Conservation (phyloP, 2,797 vertebrate species). For the Channallabes apus region DNA sequence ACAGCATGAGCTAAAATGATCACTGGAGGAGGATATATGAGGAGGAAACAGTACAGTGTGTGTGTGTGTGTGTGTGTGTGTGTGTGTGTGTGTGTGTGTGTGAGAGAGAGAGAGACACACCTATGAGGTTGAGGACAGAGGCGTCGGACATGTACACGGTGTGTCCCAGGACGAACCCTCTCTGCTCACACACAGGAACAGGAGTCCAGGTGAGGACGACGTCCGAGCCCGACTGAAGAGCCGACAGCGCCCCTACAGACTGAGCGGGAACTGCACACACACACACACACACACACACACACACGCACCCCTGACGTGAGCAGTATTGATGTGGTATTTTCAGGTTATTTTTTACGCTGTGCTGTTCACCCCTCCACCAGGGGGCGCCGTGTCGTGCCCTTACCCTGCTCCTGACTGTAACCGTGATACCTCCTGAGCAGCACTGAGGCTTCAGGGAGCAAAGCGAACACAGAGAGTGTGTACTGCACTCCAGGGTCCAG, state of each 20-base stretch:
- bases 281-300: no score
- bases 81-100: neutral
- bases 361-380: neutral
- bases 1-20: neutral
- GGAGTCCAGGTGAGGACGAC: conserved; percentile 69
- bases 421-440: conserved; percentile 69
- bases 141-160: conserved; percentile 67
- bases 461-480: conserved; percentile 70
- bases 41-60: neutral
- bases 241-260: conserved; percentile 55
- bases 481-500: conserved; percentile 73
- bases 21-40: neutral
- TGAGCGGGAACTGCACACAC: conserved; percentile 61
- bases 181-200: conserved; percentile 58
- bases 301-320: no score
- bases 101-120: conserved; percentile 53
- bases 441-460: conserved; percentile 60
- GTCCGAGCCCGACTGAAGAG: conserved; percentile 60
- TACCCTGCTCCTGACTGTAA: conserved; percentile 72
- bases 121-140: conserved; percentile 62
- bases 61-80: neutral
- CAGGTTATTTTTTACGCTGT: no score
- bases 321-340: no score
- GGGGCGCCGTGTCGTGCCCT: conserved; percentile 28
- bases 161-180: conserved; percentile 74